These are phyloP conservation scores for Drosophila cardini DNA, from an alignment of 1,140 invertebrate species.

Conservation along the genomic window DNA sequence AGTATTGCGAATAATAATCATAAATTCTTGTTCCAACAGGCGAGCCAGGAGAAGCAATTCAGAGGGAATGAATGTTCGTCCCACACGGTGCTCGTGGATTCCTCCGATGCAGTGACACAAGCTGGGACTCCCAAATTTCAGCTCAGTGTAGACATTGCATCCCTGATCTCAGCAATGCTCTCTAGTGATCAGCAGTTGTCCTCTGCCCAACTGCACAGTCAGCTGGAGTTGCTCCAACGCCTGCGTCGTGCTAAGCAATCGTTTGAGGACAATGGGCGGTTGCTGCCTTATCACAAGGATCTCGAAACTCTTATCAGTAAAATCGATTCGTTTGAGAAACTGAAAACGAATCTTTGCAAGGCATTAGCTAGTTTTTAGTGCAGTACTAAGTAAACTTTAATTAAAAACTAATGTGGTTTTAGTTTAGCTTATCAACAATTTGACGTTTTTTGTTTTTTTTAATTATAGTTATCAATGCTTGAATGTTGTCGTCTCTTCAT, in stretches of 20 bases:
- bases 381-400: background rate
- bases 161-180: slow-evolving; percentile 26
- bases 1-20: background rate
- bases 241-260: slow-evolving; percentile 34
- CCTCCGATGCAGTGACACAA: background rate
- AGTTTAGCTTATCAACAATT: too few relatives aligned
- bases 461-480: too few relatives aligned
- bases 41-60: background rate
- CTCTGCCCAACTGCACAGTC: slow-evolving; percentile 1
- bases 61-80: background rate
- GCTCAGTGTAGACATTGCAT: slow-evolving; percentile 7
- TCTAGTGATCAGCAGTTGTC: slow-evolving; percentile 36
- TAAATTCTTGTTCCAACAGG: background rate
- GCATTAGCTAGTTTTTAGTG: slow-evolving; percentile 11
- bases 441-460: too few relatives aligned
- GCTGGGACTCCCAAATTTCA: slow-evolving; percentile 1
- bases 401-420: background rate
- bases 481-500: too few relatives aligned
- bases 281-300: slow-evolving; percentile 21
- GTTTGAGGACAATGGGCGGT: slow-evolving; percentile 28
- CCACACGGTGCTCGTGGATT: slow-evolving; percentile 33
- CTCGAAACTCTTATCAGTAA: background rate
- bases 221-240: slow-evolving; percentile 12
- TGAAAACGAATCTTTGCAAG: slow-evolving; percentile 18
- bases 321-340: slow-evolving; percentile 10